Percentiles rank a stretch among this genome's conserved stretches.
Conservation (phyloP, 2,888 invertebrate species). For the Chesias legatella region DNA sequence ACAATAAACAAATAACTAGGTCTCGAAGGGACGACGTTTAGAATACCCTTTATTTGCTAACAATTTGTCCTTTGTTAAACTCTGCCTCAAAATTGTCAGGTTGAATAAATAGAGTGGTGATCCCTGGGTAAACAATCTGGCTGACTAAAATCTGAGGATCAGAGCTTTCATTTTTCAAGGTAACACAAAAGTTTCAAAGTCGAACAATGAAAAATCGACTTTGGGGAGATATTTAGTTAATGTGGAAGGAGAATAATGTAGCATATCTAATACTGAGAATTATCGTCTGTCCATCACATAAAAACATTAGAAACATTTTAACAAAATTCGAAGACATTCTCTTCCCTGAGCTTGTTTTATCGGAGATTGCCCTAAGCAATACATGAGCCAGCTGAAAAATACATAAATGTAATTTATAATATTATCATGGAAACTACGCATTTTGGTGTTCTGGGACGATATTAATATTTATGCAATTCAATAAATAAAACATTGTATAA, state of each 20-base stretch:
- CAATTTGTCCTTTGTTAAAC: slow-evolving; percentile 40
- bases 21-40: slow-evolving; percentile 52
- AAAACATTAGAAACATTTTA: too few species aligned
- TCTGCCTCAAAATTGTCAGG: slow-evolving; percentile 29
- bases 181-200: too few species aligned
- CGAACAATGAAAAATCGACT: too few species aligned
- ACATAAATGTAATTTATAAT: slow-evolving; percentile 28
- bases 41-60: slow-evolving; percentile 43
- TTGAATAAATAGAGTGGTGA: slow-evolving; percentile 15
- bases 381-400: slow-evolving; percentile 23
- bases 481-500: slow-evolving; percentile 41
- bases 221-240: too few species aligned
- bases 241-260: too few species aligned
- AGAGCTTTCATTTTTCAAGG: too few species aligned
- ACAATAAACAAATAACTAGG: slow-evolving; percentile 64
- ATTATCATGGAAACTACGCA: slow-evolving; percentile 28
- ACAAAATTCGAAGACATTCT: too few species aligned
- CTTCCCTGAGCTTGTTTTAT: slow-evolving; percentile 14
- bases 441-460: slow-evolving; percentile 21
- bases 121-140: too few species aligned
- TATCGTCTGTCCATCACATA: too few species aligned
- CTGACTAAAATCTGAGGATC: too few species aligned
- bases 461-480: slow-evolving; percentile 46
- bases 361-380: slow-evolving; percentile 14
- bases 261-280: too few species aligned